Conservation (phyloP, 2,113 vertebrate species). For the Paradisaea rubra region DNA sequence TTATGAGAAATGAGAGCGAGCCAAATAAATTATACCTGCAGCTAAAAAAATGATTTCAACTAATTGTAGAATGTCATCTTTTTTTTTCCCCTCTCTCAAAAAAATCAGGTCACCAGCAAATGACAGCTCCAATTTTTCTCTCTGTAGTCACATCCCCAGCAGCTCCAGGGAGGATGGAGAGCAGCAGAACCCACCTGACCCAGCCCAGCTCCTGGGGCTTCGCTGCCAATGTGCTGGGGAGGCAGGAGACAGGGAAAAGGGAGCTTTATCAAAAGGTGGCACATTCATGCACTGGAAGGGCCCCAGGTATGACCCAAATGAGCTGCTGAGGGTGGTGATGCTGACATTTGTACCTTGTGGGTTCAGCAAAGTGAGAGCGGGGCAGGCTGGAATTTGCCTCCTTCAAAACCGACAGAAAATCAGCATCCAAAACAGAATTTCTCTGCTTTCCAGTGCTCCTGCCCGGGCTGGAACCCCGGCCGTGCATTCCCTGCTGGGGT, state of each 20-base stretch:
- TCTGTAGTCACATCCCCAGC: background rate
- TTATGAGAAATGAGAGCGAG: background rate
- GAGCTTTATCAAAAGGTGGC: accelerated
- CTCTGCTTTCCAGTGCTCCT: accelerated
- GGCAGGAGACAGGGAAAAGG: background rate
- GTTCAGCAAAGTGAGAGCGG: background rate
- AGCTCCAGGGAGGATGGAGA: background rate
- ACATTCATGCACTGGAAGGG: background rate
- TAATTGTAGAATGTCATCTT: background rate
- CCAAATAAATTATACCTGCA: background rate
- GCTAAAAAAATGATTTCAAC: background rate
- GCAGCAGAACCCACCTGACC: background rate
- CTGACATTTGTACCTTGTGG: background rate
- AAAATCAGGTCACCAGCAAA: slow-evolving; percentile 10
- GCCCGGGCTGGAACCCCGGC: background rate
- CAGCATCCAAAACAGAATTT: background rate
- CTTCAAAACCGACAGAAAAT: background rate
- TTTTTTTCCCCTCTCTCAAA: background rate
- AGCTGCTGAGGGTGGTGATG: background rate
- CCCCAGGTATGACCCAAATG: accelerated
- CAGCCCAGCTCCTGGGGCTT: background rate
- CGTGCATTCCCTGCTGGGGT: background rate
- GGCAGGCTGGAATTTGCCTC: background rate
- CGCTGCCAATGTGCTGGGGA: background rate
- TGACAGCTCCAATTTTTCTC: background rate